These are phyloP conservation scores for Prietella phreatophila DNA, from an alignment of 2,113 vertebrate genomes.

Conservation along the genomic window DNA sequence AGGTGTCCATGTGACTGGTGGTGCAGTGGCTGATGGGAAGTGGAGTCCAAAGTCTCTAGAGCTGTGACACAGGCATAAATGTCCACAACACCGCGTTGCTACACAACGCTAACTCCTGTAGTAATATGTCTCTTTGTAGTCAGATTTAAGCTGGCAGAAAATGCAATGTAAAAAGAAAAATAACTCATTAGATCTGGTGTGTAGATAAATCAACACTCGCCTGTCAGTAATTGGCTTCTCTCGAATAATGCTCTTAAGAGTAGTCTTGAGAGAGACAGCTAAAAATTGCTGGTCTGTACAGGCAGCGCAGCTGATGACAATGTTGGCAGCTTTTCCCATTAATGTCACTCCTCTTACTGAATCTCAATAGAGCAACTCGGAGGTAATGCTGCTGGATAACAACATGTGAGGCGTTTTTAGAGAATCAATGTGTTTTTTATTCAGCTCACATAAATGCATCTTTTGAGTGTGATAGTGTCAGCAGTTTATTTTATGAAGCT, in stretches of 20 bases:
- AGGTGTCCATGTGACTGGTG: no score
- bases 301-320: constrained; percentile 54
- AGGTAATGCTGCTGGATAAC: constrained; percentile 60
- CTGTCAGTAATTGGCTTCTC: constrained; percentile 56
- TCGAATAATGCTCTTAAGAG: constrained; percentile 59
- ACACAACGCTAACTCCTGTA: not conserved
- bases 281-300: constrained; percentile 39
- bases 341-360: constrained; percentile 58
- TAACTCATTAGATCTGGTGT: constrained; percentile 64
- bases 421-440: constrained; percentile 30
- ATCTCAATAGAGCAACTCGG: constrained; percentile 54
- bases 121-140: constrained; percentile 38
- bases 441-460: not conserved
- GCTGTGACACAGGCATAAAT: no score
- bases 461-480: constrained; percentile 3
- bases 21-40: no score
- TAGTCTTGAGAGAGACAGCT: constrained; percentile 37
- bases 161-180: constrained; percentile 55
- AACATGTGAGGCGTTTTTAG: constrained; percentile 49
- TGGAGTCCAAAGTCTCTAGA: no score
- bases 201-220: constrained; percentile 64
- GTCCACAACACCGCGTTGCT: constrained; percentile 54
- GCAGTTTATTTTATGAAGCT: constrained; percentile 10
- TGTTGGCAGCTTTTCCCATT: constrained; percentile 65
- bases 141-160: constrained; percentile 54